These are phyloP conservation scores for Hippocampus mohnikei DNA, from an alignment of 2,113 vertebrate genomes.

Conservation along the genomic window DNA sequence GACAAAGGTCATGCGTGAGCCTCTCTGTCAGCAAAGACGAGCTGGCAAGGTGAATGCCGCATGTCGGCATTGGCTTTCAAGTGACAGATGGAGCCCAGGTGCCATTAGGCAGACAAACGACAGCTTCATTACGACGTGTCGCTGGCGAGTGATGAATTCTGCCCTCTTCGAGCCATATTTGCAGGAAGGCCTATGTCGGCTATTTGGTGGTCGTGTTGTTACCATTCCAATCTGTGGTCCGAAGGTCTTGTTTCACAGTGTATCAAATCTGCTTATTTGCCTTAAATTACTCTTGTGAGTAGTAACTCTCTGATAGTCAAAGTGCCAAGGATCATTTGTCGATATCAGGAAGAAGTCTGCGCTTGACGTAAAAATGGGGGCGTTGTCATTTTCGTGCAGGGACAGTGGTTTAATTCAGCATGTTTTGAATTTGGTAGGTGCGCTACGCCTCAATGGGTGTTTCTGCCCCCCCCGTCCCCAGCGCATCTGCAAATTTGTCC, in stretches of 20 bases:
- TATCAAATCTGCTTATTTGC: conserved; percentile 22
- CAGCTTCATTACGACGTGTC: conserved; percentile 67
- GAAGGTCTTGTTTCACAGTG: conserved; percentile 3
- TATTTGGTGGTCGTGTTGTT: conserved; percentile 36
- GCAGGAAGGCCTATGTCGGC: conserved; percentile 45
- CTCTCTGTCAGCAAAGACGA: conserved; percentile 35
- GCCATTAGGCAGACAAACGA: conserved; percentile 70
- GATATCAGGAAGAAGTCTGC: no score
- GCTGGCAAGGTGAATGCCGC: conserved; percentile 61
- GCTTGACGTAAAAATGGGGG: no score
- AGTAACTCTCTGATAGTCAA: no score
- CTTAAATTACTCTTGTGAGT: conserved; percentile 23
- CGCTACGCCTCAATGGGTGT: no score
- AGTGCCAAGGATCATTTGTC: no score
- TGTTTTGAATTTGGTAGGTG: no score
- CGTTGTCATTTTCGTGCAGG: no score
- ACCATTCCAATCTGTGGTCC: conserved; percentile 28
- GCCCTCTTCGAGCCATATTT: conserved; percentile 56
- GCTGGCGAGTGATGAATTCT: conserved; percentile 66
- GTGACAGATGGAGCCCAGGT: conserved; percentile 67
- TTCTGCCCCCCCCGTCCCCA: no score
- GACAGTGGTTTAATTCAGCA: no score
- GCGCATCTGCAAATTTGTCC: no score
- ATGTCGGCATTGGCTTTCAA: conserved; percentile 43
- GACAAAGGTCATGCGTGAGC: conserved; percentile 42